Base-by-base conservation (phyloP, 2,888 invertebrate genomes). In the Melanotus villosus region DNA sequence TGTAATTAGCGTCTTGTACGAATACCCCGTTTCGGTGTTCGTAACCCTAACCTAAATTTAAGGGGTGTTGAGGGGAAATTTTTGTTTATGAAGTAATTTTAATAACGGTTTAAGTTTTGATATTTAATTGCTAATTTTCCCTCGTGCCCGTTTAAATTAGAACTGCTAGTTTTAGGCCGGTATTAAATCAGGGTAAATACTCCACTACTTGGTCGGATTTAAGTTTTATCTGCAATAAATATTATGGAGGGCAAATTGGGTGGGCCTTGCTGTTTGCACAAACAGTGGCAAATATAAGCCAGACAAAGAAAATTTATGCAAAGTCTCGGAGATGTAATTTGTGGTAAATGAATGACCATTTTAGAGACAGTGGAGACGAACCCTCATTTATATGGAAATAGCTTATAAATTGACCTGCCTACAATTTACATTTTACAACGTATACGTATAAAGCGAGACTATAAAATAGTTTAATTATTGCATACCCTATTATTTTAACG, bases 321-420 rank as follows among this genome's bases (percentile, higher is more conserved):
- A 78, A 80, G 78, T 79, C 79, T 74, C 72, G 64, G 71, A 75
- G 76, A 78, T 77, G 76, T 79, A 79, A 80, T 80, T 80, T 75
- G 73, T 71, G 73, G 75, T 72, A 75, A 76, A 79, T 79, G 77
- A 80, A 79, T 78, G 79, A 78, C 78, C 79, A 78, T 75, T 79
- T 76, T 73, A 71, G 74, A 73, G 73, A 76, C 73, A 75, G 72
- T 74, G 62, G 72, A 76, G 75, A 76, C 74, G 73, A 74, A 79
- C 77, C 78, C 77, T 79, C 78, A 80, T 80, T 80, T 80, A 80
- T 77, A 80, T 80, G 80, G 77, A 80, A 80, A 80, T 80, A 76
- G 77, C 73, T 73, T 77, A 78, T 77, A 76, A 79, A 79, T 79
- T 80, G 77, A 75, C 77, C 79, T 79, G 76, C 73, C 72, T 73